These are phyloP conservation scores for Pyrocoelia pectoralis DNA, from an alignment of 2,888 invertebrate species.

Conservation along the genomic window DNA sequence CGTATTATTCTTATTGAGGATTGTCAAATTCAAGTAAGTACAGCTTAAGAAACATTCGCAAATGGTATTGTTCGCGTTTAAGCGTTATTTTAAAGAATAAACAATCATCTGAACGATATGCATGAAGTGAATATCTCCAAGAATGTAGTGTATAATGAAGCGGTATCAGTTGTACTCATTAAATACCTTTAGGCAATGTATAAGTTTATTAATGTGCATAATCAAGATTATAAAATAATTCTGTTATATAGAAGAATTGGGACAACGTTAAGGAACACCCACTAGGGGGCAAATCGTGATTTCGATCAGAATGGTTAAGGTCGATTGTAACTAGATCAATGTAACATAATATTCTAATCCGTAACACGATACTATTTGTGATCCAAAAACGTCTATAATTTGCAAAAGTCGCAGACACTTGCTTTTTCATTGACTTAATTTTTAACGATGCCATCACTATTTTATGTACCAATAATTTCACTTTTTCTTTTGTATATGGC, in stretches of 20 bases:
- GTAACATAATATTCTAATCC: slow-evolving; percentile 15
- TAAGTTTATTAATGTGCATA: neutral
- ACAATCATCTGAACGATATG: no score
- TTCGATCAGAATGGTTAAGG: slow-evolving; percentile 18
- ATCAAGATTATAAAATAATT: slow-evolving; percentile 1
- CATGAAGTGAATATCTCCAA: no score
- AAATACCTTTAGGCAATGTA: neutral
- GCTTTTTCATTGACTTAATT: neutral
- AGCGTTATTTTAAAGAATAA: no score
- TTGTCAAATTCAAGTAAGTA: no score
- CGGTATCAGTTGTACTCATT: slow-evolving; percentile 1
- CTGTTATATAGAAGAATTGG: neutral
- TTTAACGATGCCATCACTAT: no score
- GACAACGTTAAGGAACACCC: slow-evolving; percentile 4
- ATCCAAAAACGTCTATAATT: neutral
- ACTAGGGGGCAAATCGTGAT: slow-evolving; percentile 21
- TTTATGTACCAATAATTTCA: neutral
- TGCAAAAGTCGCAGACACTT: neutral
- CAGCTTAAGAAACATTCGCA: no score
- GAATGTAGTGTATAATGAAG: neutral
- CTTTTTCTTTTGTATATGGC: slow-evolving; percentile 33
- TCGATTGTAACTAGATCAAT: slow-evolving; percentile 23
- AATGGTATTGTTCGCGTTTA: no score
- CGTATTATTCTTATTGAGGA: no score
- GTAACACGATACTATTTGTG: neutral